These are phyloP conservation scores for Saccopteryx leptura DNA, from an alignment of 2,113 vertebrate genomes.

Conservation along the genomic window DNA sequence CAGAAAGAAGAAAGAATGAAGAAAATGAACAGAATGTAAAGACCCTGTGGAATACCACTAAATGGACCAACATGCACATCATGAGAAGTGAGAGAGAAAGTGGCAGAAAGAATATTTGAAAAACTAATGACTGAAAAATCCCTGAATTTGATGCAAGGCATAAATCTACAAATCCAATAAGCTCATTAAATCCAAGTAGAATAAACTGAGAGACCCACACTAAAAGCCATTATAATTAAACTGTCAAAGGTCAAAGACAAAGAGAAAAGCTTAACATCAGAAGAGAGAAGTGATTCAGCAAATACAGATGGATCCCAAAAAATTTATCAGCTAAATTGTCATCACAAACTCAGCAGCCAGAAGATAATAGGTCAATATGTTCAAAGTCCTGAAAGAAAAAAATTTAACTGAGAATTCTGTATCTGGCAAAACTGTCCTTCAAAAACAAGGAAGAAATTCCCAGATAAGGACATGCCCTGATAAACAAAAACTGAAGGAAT, in stretches of 20 bases:
- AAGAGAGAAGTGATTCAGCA: not conserved
- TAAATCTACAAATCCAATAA: slow-evolving; percentile 1
- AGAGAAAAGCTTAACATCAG: not conserved
- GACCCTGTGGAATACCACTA: not conserved
- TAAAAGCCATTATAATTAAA: not conserved
- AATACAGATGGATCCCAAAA: not conserved
- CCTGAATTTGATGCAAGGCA: not conserved
- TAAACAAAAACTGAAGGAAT: not conserved
- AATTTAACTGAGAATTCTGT: not conserved
- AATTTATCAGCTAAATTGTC: not conserved
- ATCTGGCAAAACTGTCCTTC: not conserved
- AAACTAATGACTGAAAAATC: not conserved
- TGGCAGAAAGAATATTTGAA: not conserved
- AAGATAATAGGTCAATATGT: not conserved
- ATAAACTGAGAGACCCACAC: not conserved
- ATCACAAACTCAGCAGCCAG: not conserved
- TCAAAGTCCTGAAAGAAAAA: slow-evolving; percentile 4
- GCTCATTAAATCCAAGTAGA: not conserved
- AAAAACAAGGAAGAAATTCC: not conserved
- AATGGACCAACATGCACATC: not conserved
- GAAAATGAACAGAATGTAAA: not conserved
- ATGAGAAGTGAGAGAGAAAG: not conserved
- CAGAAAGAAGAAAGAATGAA: not conserved
- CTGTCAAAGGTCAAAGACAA: not conserved
- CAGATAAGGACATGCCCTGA: not conserved